Base-by-base conservation (phyloP, 2,888 invertebrate genomes). In the Maniola hyperantus region DNA sequence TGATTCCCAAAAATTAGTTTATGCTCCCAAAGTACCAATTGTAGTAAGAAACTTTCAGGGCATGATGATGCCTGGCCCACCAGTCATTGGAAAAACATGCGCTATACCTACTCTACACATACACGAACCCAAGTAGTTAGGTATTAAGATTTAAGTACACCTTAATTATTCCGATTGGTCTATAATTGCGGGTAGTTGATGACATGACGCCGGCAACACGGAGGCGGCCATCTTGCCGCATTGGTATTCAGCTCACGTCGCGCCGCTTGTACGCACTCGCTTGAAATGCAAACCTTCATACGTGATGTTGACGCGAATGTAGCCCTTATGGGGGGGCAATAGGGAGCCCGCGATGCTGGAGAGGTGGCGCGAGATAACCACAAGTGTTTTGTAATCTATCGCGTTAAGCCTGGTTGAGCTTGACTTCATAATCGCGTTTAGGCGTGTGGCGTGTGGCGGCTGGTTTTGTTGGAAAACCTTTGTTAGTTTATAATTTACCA, bases 171-270 rank as follows among this genome's bases (percentile, higher is more conserved):
- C 54, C 64, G 65, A 65, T 69, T 64, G 66, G 65, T 67, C 61
- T 63, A 39, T 59, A 65, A 71, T 67, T 66, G 65, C 60, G 57
- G 60, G 65, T 62, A 48, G 53, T 57, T 53, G 10, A 42, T 20
- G 26, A 18, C 42, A 6, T 39, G 6, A 42, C 10, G 11, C 42
- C 11, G 42, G 20, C 42, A 13, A 6, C 57, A 42, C 57, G 60
- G 60, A 51, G 67, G 67, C 73, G 66, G 80, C 80, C 83, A 80
- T 80, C 80, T 82, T 80, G 80, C 78, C 82, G 78, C 79, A 87
- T 87, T 88, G 79, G 73, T 75, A 87, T 88, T 83, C 86, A 78
- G 71, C 77, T 82, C 87, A 87, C 88, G 88, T 85, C 82, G 74
- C 74, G 74, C 71, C 74, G 71, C 77, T 65, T 59, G 68, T 67